phyloP scores from a whole-genome alignment of 2,888 invertebrate species.

The Arge pagana region DNA sequence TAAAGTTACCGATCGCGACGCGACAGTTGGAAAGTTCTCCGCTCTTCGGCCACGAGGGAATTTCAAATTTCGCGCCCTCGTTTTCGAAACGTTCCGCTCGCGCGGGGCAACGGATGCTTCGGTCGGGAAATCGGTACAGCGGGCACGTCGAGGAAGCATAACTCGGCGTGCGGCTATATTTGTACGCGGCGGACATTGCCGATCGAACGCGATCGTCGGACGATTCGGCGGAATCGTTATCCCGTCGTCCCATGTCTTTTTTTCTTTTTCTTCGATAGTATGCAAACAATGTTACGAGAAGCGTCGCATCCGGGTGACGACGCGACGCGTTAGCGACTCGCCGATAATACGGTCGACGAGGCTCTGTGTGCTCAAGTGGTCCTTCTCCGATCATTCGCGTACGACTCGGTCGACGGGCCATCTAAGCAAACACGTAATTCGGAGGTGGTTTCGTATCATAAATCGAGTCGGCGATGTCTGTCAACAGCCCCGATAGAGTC shows the following conservation, averaged over 20 bases:
- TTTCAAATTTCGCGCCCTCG: slow-evolving; percentile 15
- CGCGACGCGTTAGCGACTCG: slow-evolving; percentile 13
- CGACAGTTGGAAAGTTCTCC: slow-evolving; percentile 25
- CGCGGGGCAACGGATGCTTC: slow-evolving; percentile 33
- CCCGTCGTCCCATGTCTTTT: too few relatives aligned
- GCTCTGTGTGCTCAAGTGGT: slow-evolving; percentile 28
- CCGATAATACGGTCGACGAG: slow-evolving; percentile 12
- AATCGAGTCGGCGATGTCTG: too few relatives aligned
- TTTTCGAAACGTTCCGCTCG: slow-evolving; percentile 25
- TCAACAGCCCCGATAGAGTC: too few relatives aligned
- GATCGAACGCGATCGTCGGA: slow-evolving; percentile 11
- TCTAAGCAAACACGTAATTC: too few relatives aligned
- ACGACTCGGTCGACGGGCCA: too few relatives aligned
- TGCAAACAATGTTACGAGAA: too few relatives aligned
- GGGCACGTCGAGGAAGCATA: slow-evolving; percentile 10
- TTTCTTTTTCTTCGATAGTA: too few relatives aligned
- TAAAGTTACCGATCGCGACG: slow-evolving; percentile 22
- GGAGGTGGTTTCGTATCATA: too few relatives aligned
- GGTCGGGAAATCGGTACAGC: not conserved
- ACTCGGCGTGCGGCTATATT: slow-evolving; percentile 14
- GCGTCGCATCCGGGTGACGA: too few relatives aligned
- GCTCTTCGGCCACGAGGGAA: slow-evolving; percentile 33
- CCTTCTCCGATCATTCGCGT: too few relatives aligned
- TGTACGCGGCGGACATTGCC: slow-evolving; percentile 1
- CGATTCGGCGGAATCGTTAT: too few relatives aligned